Conservation (phyloP, 2,888 invertebrate species). For the Malacosoma neustria region DNA sequence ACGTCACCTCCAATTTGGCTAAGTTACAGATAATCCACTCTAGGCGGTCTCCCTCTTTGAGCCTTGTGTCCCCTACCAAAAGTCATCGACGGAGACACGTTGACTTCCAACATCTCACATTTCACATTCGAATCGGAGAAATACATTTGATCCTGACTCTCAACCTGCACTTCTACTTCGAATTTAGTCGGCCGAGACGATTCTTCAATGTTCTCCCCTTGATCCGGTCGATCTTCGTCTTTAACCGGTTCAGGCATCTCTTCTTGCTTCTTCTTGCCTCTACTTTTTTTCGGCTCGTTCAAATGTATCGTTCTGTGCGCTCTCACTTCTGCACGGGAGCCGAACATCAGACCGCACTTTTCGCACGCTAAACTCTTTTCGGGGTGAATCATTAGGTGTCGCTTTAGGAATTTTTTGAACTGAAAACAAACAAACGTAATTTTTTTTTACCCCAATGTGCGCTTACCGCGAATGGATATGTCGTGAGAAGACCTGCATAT, state of each 20-base stretch:
- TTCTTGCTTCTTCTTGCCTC: constrained; percentile 21
- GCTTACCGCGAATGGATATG: too few species aligned
- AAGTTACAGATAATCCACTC: constrained; percentile 1
- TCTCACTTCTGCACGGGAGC: constrained; percentile 36
- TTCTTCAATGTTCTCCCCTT: constrained; percentile 4
- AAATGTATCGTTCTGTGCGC: constrained; percentile 36
- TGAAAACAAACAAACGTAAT: constrained; percentile 11
- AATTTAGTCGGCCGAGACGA: constrained; percentile 8
- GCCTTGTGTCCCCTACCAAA: not conserved
- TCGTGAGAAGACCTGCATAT: too few species aligned
- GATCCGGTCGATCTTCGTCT: constrained; percentile 11
- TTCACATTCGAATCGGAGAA: too few species aligned
- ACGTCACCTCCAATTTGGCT: too few species aligned
- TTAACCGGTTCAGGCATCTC: constrained; percentile 7
- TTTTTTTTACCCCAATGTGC: not conserved
- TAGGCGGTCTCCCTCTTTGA: not conserved
- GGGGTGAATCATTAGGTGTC: constrained; percentile 32
- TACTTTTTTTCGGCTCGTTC: constrained; percentile 34
- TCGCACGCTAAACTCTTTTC: constrained; percentile 33
- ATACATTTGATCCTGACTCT: too few species aligned
- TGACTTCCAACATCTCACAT: not conserved
- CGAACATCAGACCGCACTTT: constrained; percentile 35
- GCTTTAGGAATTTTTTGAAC: constrained; percentile 36
- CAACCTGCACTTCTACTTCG: too few species aligned
- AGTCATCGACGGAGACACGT: not conserved